phyloP scores from a whole-genome alignment of 2,888 invertebrate genomes.

The Stegophylla sp. region DNA sequence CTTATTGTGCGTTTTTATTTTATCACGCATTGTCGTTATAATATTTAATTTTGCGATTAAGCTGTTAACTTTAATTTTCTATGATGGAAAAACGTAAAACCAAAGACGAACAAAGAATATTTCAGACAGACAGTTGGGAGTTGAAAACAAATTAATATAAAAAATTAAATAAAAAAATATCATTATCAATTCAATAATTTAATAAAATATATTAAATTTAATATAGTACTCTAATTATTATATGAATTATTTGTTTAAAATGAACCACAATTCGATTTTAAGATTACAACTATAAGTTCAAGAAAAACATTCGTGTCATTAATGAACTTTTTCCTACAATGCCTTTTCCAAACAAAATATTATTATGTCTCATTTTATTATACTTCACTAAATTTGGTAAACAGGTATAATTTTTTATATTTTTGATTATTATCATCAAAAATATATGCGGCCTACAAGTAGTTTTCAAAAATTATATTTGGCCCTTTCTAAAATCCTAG shows the following conservation, averaged over 20 bases:
- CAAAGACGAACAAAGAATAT: too few species aligned
- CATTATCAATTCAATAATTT: neutral
- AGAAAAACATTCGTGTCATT: neutral
- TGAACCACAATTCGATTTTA: neutral
- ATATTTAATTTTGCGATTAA: too few species aligned
- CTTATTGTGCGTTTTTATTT: too few species aligned
- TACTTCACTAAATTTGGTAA: too few species aligned
- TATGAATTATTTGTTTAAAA: conserved; percentile 22
- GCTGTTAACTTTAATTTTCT: too few species aligned
- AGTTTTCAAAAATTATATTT: conserved; percentile 4
- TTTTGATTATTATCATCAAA: conserved; percentile 8
- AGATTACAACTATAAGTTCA: conserved; percentile 5
- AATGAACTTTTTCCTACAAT: neutral
- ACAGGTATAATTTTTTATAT: conserved; percentile 4
- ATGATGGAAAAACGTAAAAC: too few species aligned
- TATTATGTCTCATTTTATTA: too few species aligned
- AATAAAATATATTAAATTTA: conserved; percentile 10
- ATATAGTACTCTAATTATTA: neutral
- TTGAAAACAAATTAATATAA: too few species aligned
- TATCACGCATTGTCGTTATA: too few species aligned
- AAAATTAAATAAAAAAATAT: too few species aligned
- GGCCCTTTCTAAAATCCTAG: neutral
- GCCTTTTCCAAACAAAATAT: neutral
- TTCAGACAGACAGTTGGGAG: too few species aligned
- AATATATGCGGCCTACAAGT: neutral